Conservation (phyloP, 2,888 invertebrate species). For the Rhorus exstirpatorius region DNA sequence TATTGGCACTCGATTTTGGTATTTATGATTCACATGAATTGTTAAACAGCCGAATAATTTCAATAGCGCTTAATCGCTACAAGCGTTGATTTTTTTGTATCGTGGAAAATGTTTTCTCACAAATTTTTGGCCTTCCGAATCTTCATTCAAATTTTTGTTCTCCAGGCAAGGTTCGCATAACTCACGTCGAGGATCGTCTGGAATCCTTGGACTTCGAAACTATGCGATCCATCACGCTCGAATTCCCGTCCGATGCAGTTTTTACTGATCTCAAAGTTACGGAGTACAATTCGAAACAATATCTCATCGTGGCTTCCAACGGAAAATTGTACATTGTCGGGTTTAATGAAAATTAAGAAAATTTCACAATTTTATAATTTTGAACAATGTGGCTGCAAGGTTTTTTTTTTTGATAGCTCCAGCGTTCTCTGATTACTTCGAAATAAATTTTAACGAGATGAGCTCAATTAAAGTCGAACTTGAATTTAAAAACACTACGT, state of each 20-base stretch:
- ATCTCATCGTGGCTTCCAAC: neutral
- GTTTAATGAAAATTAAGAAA: neutral
- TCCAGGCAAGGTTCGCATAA: conserved; percentile 1
- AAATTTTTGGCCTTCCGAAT: too few relatives aligned
- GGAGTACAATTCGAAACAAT: conserved; percentile 10
- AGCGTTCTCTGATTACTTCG: too few relatives aligned
- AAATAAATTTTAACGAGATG: too few relatives aligned
- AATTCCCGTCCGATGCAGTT: neutral
- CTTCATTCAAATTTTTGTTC: too few relatives aligned
- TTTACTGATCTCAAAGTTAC: conserved; percentile 9
- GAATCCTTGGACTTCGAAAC: neutral
- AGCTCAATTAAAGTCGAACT: too few relatives aligned
- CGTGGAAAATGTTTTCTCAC: neutral
- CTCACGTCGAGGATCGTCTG: neutral
- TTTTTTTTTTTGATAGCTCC: too few relatives aligned
- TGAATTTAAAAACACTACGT: too few relatives aligned
- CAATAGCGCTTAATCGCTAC: too few relatives aligned
- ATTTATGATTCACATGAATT: neutral
- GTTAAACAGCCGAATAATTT: neutral
- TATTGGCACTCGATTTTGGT: conserved; percentile 8
- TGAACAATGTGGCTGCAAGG: too few relatives aligned
- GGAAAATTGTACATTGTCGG: conserved; percentile 1
- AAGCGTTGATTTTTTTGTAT: too few relatives aligned
- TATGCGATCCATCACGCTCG: neutral
- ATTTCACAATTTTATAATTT: neutral